phyloP scores from a whole-genome alignment of 2,797 vertebrate species.

The Knipowitschia caucasica region DNA sequence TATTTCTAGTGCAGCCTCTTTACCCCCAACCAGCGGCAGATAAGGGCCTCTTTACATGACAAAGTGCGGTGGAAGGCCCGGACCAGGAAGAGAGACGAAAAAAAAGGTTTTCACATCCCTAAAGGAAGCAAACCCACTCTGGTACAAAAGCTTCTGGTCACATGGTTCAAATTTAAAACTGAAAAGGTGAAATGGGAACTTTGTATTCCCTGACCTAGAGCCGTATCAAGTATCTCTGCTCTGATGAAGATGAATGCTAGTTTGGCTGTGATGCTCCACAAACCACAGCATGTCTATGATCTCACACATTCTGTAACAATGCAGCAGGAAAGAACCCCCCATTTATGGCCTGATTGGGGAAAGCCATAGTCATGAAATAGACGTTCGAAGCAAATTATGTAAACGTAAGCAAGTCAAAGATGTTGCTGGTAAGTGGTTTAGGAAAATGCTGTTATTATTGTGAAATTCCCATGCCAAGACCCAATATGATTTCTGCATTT shows the following conservation, averaged over 20 bases:
- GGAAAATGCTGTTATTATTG: not conserved
- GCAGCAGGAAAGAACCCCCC: conserved; percentile 9
- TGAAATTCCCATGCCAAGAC: conserved; percentile 37
- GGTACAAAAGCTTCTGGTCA: conserved; percentile 52
- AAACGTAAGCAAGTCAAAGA: not conserved
- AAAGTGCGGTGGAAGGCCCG: conserved; percentile 70
- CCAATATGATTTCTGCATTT: conserved; percentile 13
- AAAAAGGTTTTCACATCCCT: conserved; percentile 54
- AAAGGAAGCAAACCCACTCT: conserved; percentile 62
- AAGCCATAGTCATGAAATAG: conserved; percentile 26
- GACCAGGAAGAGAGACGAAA: conserved; percentile 51
- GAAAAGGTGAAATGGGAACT: conserved; percentile 50
- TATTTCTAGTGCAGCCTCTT: conserved; percentile 47
- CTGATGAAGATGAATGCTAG: conserved; percentile 7
- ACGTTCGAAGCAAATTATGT: conserved; percentile 17
- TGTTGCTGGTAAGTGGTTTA: not conserved
- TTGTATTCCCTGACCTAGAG: conserved; percentile 20
- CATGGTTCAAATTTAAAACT: conserved; percentile 58
- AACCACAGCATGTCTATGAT: conserved; percentile 9
- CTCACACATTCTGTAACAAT: conserved; percentile 3
- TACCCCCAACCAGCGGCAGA: conserved; percentile 59
- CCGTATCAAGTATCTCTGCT: conserved; percentile 18
- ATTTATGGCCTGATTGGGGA: not conserved
- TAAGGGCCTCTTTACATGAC: conserved; percentile 80
- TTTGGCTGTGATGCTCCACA: not conserved